Evolutionary conservation across 2,113 vertebrate genomes (phyloP), one percentile per base, ranked within the genome.

Genomic region (Ictidomys tridecemlineatus): DNA sequence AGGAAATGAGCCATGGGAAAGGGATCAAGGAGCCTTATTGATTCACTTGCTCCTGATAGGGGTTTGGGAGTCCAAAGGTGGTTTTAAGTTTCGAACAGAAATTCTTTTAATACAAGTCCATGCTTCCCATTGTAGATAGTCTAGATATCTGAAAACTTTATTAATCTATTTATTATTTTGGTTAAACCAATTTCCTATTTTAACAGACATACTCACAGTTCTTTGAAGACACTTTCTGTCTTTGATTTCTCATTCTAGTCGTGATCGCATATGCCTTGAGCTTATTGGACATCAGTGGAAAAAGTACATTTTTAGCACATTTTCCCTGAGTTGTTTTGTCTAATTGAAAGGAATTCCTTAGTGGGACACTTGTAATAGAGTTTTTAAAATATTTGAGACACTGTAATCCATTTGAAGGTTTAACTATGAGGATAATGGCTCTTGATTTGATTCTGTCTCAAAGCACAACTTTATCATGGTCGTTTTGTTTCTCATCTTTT

Each of bases 211-310:
- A 80, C 13, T 11, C 51, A 28, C 7, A 82, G 22, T 74, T 80
- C 20, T 79, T 70, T 72, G 24, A 85, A 78, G 32, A 83, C 63
- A 63, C 7, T 34, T 94, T 82, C n/a, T 69, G 1, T 70, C 77
- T 85, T 87, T 84, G 14, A 42, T 89, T 92, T 94, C n/a, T 85
- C 32, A 77, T n/a, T 26, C 24, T 65, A 79, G n/a, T 72, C 26
- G 11, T 8, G 69, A 67, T 76, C 70, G 24, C 3, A 30, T 85
- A 22, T 67, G 34, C 26, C 4, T 65, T 34, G 32, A 48, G 8
- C 53, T 72, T 65, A 30, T 20, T 90, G 85, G 37, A n/a, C 8
- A 83, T 63, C 17, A 84, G 24, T 51, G 53, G 51, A 34, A 95
- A 30, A 93, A 73, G 1, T 48, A 77, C 1, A 17, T 6, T 86